phyloP scores from a whole-genome alignment of 1,140 invertebrate species.

The Drosophila lacteicornis region DNA sequence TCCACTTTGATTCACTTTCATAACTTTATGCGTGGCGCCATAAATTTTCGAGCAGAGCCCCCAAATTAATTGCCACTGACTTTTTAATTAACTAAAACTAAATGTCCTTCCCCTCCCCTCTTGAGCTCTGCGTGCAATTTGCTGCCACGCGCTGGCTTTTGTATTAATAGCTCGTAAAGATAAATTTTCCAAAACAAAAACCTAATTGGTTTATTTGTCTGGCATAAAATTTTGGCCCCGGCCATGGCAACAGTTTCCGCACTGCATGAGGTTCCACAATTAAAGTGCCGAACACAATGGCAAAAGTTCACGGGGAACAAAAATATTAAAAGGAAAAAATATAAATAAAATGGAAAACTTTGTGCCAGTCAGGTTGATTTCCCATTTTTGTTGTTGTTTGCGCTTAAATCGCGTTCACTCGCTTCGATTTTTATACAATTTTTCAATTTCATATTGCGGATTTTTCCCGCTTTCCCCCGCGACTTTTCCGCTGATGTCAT shows the following conservation, averaged over 20 bases:
- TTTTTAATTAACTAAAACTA: conserved; percentile 81
- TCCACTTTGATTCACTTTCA: conserved; percentile 48
- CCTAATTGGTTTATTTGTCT: conserved; percentile 70
- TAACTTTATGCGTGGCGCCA: conserved; percentile 52
- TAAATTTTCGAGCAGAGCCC: conserved; percentile 52
- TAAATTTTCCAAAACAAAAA: conserved; percentile 65
- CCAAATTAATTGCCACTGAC: conserved; percentile 76
- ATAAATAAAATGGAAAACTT: conserved; percentile 23
- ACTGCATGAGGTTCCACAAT: conserved; percentile 40
- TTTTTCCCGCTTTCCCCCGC: neutral
- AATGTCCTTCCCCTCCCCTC: conserved; percentile 18
- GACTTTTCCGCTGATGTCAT: conserved; percentile 75
- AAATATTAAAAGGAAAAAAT: neutral
- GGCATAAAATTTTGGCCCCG: conserved; percentile 59
- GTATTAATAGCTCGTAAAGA: conserved; percentile 79
- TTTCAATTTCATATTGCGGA: conserved; percentile 39
- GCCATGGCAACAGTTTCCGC: conserved; percentile 33
- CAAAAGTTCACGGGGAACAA: conserved; percentile 7
- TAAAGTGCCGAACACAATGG: conserved; percentile 29
- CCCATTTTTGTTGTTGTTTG: conserved; percentile 4
- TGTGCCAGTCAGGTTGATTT: conserved; percentile 28
- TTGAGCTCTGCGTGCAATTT: conserved; percentile 4
- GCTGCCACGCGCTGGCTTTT: conserved; percentile 58
- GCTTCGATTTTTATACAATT: conserved; percentile 32
- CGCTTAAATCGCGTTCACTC: conserved; percentile 13